A percentile compares a stretch with the other conserved stretches of the same genome.
Evolutionary conservation across 2,797 vertebrate species (phyloP).

Genomic region (Crenuchus spilurus): DNA sequence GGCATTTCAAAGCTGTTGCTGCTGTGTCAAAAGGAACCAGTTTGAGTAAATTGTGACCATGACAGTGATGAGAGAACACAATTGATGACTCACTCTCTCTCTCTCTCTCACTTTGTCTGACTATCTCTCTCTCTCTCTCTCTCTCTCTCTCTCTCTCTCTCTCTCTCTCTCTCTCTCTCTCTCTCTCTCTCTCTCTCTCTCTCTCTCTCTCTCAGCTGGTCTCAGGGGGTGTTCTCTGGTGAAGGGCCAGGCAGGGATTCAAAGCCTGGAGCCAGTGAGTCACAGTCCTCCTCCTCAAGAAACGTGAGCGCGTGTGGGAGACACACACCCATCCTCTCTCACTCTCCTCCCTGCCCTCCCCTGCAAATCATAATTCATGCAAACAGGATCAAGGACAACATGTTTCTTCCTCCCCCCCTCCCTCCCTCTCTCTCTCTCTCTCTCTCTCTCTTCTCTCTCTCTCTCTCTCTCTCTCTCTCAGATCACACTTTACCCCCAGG

Average conservation of each 20-base stretch:
- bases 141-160: background rate
- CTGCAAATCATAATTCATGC: conserved; percentile 53
- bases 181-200: conserved; percentile 22
- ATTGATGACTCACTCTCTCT: conserved; percentile 63
- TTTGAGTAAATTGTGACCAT: conserved; percentile 45
- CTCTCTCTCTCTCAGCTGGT: conserved; percentile 4
- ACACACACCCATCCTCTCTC: conserved; percentile 62
- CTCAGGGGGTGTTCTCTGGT: conserved; percentile 40
- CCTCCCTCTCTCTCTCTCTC: conserved; percentile 7
- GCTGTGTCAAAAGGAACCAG: conserved; percentile 16
- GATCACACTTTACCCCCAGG: background rate
- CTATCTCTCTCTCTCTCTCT: conserved; percentile 8
- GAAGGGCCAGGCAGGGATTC: conserved; percentile 69
- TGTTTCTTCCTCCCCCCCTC: conserved; percentile 14
- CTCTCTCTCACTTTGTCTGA: background rate
- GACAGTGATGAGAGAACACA: conserved; percentile 48
- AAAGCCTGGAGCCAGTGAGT: conserved; percentile 74
- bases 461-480: conserved; percentile 12
- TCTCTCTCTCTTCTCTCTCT: conserved; percentile 13
- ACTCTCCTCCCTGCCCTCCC: conserved; percentile 47
- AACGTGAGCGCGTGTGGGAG: conserved; percentile 69
- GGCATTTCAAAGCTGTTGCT: conserved; percentile 39
- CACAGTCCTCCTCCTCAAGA: conserved; percentile 67
- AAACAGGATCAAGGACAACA: conserved; percentile 58
- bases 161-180: background rate